phyloP scores from a whole-genome alignment of 2,888 invertebrate species.

The Gari tellinella region DNA sequence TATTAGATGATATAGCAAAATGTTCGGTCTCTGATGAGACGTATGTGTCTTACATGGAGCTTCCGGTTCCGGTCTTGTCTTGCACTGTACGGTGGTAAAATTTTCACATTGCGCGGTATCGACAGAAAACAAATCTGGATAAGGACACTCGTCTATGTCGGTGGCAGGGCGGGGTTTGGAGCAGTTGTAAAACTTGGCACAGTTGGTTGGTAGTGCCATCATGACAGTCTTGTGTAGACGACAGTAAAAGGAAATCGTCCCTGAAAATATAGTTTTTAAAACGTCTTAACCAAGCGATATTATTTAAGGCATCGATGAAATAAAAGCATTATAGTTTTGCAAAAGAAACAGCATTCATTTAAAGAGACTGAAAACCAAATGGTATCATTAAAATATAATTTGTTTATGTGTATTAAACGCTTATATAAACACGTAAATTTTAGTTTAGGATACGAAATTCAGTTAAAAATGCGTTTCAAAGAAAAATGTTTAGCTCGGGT shows the following conservation, averaged over 20 bases:
- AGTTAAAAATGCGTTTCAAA: too few relatives aligned
- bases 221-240: constrained; percentile 38
- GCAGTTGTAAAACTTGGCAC: constrained; percentile 67
- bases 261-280: too few relatives aligned
- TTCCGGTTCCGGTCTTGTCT: constrained; percentile 57
- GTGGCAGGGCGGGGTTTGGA: constrained; percentile 29
- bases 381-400: too few relatives aligned
- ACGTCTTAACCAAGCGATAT: too few relatives aligned
- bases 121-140: constrained; percentile 63
- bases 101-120: constrained; percentile 54
- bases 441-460: too few relatives aligned
- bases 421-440: too few relatives aligned
- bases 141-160: constrained; percentile 53
- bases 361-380: neutral
- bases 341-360: neutral
- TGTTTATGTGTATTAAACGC: too few relatives aligned
- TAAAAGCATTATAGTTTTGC: too few relatives aligned
- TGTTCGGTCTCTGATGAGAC: too few relatives aligned
- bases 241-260: constrained; percentile 52
- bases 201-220: constrained; percentile 48
- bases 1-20: too few relatives aligned
- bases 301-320: too few relatives aligned
- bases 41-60: constrained; percentile 62
- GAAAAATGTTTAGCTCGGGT: too few relatives aligned
- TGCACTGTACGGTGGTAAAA: constrained; percentile 58